Evolutionary conservation across 2,113 vertebrate genomes (phyloP), one percentile per base, ranked within the genome.

Genomic region (Brachyhypopomus occidentalis): DNA sequence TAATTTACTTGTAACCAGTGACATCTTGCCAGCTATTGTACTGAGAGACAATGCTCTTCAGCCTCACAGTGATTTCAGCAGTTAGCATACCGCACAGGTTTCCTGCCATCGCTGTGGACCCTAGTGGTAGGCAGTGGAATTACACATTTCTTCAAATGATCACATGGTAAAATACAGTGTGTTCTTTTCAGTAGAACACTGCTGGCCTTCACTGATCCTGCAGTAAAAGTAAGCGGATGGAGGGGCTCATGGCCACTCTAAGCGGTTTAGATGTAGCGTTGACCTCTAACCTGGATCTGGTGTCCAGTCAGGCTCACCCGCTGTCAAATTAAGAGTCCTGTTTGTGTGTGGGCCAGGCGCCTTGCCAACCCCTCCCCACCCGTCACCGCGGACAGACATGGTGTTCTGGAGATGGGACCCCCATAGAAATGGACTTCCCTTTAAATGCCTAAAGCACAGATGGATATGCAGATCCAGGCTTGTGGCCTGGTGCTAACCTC

Each of bases 281-380:
- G 11, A 41, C 41, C 64, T 73, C 56, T 69, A 72, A 34, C 70
- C 34, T 78, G 70, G 60, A 71, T 81, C 80, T 63, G 74, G 45
- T 48, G 70, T 69, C 72, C 70, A 67, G 60, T 58, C 62, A 60
- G 7, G 36, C 71, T 74, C 70, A 71, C n/a, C 52, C 76, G 30
- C 48, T 36, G 62, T 75, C 34, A 67, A 77, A 78, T 34, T 69
- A 27, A 83, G 23, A 59, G 66, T 52, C 71, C 34, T 14, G 45
- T 83, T 71, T 84, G 82, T 84, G 73, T 71, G 67, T 36, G 34
- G 80, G 41, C 82, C 62, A 58, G 30, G n/a, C 77, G 36, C 48
- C 63, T 41, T 62, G 38, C 30, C n/a, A 25, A 5, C 11, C 11
- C 63, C n/a, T 17, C 63, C n/a, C 60, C 45, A 52, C 45, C 45